Evolutionary conservation across 2,888 invertebrate species (phyloP).

Genomic region (Drosophila prostipennis): DNA sequence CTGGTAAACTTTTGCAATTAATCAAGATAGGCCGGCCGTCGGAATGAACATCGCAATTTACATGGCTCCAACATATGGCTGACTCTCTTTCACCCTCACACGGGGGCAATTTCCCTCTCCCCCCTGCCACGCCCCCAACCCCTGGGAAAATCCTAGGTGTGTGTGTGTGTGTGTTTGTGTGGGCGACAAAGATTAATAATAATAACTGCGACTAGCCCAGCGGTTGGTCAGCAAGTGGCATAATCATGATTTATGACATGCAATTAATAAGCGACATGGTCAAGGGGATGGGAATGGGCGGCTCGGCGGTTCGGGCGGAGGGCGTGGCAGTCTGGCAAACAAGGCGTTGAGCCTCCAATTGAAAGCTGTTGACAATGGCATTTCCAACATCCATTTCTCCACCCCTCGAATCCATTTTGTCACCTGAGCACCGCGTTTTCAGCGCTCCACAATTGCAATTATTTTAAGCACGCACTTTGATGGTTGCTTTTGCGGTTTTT

Average conservation of each 20-base stretch:
- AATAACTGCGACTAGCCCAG: slow-evolving; percentile 77
- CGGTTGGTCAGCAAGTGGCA: slow-evolving; percentile 75
- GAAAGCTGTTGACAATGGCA: slow-evolving; percentile 62
- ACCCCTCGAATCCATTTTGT: background rate
- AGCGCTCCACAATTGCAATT: slow-evolving; percentile 37
- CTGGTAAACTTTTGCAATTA: slow-evolving; percentile 77
- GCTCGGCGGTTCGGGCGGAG: background rate
- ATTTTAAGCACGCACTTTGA: slow-evolving; percentile 58
- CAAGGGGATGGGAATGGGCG: slow-evolving; percentile 30
- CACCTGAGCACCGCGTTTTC: slow-evolving; percentile 30
- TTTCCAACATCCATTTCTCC: too few relatives aligned
- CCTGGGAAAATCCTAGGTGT: slow-evolving; percentile 9
- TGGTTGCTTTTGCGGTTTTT: slow-evolving; percentile 41
- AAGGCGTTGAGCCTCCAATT: slow-evolving; percentile 38
- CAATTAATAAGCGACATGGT: slow-evolving; percentile 76
- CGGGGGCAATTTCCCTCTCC: slow-evolving; percentile 1
- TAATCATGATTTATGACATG: slow-evolving; percentile 80
- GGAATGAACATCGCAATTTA: slow-evolving; percentile 62
- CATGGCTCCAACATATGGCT: slow-evolving; percentile 68
- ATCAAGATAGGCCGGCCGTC: slow-evolving; percentile 69
- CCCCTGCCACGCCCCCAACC: slow-evolving; percentile 1
- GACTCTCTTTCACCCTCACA: slow-evolving; percentile 7
- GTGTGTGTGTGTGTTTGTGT: slow-evolving; percentile 31
- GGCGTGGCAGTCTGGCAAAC: slow-evolving; percentile 20
- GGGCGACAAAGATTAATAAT: slow-evolving; percentile 78